Evolutionary conservation across 2,888 invertebrate genomes (phyloP), one percentile per base, ranked within the genome.

Genomic region (Dioctria rufipes): DNA sequence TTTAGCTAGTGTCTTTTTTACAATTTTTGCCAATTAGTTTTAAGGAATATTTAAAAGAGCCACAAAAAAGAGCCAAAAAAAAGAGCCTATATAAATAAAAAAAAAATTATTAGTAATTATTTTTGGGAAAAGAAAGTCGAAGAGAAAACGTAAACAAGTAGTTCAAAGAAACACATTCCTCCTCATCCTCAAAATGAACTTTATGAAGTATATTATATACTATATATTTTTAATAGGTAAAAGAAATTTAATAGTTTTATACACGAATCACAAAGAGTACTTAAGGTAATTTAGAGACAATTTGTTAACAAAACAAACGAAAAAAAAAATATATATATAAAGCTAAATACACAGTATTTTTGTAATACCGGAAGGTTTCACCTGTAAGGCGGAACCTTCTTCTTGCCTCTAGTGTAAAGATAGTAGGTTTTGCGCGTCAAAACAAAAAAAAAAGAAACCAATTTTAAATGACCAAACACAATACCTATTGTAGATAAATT

Each of bases 211-310:
- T 80, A 25, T 25, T 25, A 25, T 25, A 25, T 25, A 25, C 25
- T 25, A 25, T 25, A 80, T 80, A 80, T 82, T 82, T 82, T 82
- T 82, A 82, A 78, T 82, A 82, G 79, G 78, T 71, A 80, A 81
- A 80, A 51, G 77, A 73, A 58, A 73, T 73, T 73, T 73, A 80
- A 75, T 82, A 82, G 82, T 82, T 82, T 82, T 82, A 82, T 82
- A 82, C 78, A 82, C 80, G 78, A 80, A 82, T 73, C 80, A 82
- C 82, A 82, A 82, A 82, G 82, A 82, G 80, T 82, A 82, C 82
- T 82, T 82, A 82, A 80, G 73, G 71, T 80, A 80, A 80, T 71
- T 67, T 80, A 78, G 54, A 80, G 25, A 77, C 60, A 78, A 81
- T 80, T 80, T 80, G 67, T 77, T 80, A 78, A 80, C 25, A 25